Percentiles rank a stretch among this genome's conserved stretches.
Evolutionary conservation across 2,797 vertebrate species (phyloP).

Genomic region (Denticeps clupeoides): DNA sequence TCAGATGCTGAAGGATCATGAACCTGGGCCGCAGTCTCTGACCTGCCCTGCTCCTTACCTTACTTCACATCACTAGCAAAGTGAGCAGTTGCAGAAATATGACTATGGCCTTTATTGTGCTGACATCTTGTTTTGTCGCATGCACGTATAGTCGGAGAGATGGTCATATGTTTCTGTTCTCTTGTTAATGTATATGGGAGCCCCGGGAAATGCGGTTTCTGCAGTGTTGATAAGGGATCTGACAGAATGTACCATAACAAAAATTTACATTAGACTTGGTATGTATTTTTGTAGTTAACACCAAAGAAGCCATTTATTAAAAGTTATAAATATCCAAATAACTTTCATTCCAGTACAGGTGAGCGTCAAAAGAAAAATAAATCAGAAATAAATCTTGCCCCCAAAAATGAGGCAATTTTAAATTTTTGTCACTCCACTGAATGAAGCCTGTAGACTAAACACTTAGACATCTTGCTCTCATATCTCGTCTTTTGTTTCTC

Average conservation of each 20-base stretch:
- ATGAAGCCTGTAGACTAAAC: constrained; percentile 46
- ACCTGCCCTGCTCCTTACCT: neutral
- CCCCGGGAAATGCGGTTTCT: too few species aligned
- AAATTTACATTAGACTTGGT: constrained; percentile 1
- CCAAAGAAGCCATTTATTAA: constrained; percentile 8
- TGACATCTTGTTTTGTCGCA: too few species aligned
- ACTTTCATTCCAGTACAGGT: constrained; percentile 25
- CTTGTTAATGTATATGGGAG: too few species aligned
- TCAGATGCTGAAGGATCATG: constrained; percentile 14
- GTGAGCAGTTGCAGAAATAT: too few species aligned
- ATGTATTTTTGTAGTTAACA: constrained; percentile 18
- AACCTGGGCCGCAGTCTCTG: neutral
- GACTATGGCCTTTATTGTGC: too few species aligned
- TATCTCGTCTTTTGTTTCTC: neutral
- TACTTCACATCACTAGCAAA: neutral
- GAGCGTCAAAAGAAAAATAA: constrained; percentile 26
- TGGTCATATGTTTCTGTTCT: too few species aligned
- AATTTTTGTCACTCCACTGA: constrained; percentile 44
- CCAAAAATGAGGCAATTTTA: constrained; percentile 57
- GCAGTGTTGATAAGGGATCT: too few species aligned
- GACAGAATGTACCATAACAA: too few species aligned
- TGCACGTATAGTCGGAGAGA: too few species aligned
- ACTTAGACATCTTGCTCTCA: neutral
- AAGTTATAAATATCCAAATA: constrained; percentile 35
- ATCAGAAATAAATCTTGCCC: constrained; percentile 36